phyloP scores from a whole-genome alignment of 2,113 vertebrate species.

The Lanius collurio region DNA sequence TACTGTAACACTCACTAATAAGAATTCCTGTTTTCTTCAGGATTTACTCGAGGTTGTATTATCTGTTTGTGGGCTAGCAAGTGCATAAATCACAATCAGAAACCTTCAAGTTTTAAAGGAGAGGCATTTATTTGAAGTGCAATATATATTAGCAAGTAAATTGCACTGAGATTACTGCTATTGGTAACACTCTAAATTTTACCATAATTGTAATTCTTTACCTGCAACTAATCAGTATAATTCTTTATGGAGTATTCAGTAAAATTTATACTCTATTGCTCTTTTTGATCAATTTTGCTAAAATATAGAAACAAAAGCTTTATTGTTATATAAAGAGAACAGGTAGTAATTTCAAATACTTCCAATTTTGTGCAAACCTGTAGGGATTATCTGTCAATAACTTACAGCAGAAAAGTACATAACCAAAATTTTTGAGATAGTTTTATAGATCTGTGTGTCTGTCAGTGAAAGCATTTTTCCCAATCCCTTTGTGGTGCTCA shows the following conservation, averaged over 20 bases:
- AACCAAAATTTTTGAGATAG: slow-evolving; percentile 50
- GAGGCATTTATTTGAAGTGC: not conserved
- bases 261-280: not conserved
- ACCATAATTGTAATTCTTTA: not conserved
- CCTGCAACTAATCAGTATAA: not conserved
- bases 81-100: not conserved
- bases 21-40: not conserved
- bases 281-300: not conserved
- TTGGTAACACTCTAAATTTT: not conserved
- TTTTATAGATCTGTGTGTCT: slow-evolving; percentile 2
- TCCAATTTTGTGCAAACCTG: not conserved
- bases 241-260: not conserved
- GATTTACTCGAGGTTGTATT: not conserved
- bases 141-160: not conserved
- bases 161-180: not conserved
- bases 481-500: slow-evolving; percentile 40
- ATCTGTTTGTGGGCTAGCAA: not conserved
- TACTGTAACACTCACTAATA: not conserved
- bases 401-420: not conserved
- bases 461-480: not conserved
- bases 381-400: not conserved
- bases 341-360: not conserved
- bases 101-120: not conserved
- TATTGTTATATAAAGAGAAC: not conserved
- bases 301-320: not conserved